Evolutionary conservation across 2,888 invertebrate genomes (phyloP), one percentile per base, ranked within the genome.

Genomic region (Arenicola marina): DNA sequence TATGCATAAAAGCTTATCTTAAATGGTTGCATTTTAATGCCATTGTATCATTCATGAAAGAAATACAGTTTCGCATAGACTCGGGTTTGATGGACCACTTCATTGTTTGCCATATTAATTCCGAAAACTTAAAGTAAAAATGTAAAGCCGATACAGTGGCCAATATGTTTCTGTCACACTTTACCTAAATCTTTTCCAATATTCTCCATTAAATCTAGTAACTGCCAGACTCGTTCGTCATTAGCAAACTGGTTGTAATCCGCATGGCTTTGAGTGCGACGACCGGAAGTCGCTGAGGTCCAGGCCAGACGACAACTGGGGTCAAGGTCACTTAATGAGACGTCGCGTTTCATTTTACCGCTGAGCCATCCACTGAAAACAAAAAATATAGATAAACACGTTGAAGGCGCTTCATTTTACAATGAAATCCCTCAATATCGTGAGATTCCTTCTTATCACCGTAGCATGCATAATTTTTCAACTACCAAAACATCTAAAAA

Each of bases 281-380:
- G 33, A 26, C 15, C 43, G 0, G 43, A 18, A 28, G 51, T 51
- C 24, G 21, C 43, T 28, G 7, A 31, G 45, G 21, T 21, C 59
- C 43, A 59, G 24, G 28, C 53, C 28, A 2, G 28, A 4, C 53
- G 53, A 29, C 53, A 28, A 11, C 31, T 21, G 21, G 53, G 31
- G 26, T 7, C 15, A 7, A 53, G 53, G 7, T 7, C 15, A 4
- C 28, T 24, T 4, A 26, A 33, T 3, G 1, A 7, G 21, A 32
- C 55, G 18, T 59, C 54, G 11, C 59, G 38, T n/a, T 54, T 38
- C 34, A 62, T 38, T 34, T 62, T 62, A n/a, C 59, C 62, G 4
- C 44, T 62, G 45, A 62, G 34, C 45, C 48, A 54, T 31, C 62
- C 62, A 1, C 62, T 62, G 45, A n/a, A 4, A 29, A 44, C 26